phyloP scores from a whole-genome alignment of 2,797 vertebrate genomes.

The Rhinatrema bivittatum region DNA sequence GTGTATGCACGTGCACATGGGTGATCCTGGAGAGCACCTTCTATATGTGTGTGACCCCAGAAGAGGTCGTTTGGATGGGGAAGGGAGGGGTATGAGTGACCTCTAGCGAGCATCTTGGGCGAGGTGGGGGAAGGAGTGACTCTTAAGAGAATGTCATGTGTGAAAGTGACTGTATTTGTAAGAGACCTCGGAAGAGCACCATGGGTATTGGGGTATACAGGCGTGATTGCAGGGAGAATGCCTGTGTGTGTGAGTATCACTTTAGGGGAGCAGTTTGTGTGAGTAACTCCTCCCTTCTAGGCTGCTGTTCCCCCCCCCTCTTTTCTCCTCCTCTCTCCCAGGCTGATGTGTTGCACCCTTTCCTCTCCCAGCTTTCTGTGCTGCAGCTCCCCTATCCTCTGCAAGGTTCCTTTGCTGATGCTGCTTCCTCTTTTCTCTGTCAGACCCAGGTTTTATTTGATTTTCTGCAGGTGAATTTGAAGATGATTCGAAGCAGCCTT shows the following conservation, averaged over 20 bases:
- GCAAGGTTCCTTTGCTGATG: not conserved
- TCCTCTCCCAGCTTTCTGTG: not conserved
- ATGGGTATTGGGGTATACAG: too few species aligned
- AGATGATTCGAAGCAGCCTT: constrained; percentile 90
- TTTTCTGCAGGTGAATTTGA: constrained; percentile 77
- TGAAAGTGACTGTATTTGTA: too few species aligned
- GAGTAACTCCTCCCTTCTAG: constrained; percentile 15
- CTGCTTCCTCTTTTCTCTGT: not conserved
- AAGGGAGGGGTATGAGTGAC: not conserved
- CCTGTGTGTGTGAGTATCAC: not conserved
- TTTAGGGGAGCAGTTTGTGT: constrained; percentile 17
- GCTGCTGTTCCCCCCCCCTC: not conserved
- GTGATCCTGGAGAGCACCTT: too few species aligned
- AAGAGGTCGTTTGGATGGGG: not conserved
- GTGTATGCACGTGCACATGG: too few species aligned
- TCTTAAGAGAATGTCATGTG: too few species aligned
- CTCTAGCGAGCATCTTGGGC: not conserved
- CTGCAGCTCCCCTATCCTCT: not conserved
- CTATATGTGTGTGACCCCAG: too few species aligned
- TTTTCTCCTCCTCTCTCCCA: not conserved
- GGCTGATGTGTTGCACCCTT: constrained; percentile 2
- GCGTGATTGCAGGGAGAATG: too few species aligned
- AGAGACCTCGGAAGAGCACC: too few species aligned
- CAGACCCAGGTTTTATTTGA: constrained; percentile 39
- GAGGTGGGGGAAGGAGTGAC: not conserved